phyloP scores from a whole-genome alignment of 2,797 vertebrate species.

The Momotus momota region DNA sequence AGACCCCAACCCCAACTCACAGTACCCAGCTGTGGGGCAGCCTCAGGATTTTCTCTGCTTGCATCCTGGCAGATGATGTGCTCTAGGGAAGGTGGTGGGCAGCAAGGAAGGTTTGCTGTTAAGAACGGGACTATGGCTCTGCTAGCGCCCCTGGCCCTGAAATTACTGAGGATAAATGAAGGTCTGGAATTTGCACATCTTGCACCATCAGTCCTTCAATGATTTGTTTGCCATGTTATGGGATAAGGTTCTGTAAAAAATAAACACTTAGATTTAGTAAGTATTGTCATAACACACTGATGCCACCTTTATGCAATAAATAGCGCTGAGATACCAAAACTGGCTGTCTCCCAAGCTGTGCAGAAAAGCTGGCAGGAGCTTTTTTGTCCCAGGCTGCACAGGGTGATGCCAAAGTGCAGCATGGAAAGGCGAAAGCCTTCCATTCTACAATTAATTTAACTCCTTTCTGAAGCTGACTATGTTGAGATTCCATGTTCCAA shows the following conservation, averaged over 20 bases:
- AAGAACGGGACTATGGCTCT: not conserved
- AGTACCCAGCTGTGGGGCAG: not conserved
- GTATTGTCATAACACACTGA: not conserved
- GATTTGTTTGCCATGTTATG: not conserved
- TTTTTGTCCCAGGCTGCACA: not conserved
- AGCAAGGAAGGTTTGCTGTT: not conserved
- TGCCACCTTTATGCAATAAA: not conserved
- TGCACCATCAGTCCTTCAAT: not conserved
- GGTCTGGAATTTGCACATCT: not conserved
- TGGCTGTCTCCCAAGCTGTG: not conserved
- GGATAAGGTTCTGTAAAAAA: not conserved
- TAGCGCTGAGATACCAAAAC: not conserved
- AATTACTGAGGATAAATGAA: not conserved
- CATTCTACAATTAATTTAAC: fast-evolving
- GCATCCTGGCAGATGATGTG: not conserved
- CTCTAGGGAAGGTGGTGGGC: not conserved
- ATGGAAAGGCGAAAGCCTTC: not conserved
- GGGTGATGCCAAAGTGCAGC: not conserved
- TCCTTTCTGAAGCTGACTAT: not conserved
- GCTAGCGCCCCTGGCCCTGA: not conserved
- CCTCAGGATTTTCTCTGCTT: not conserved
- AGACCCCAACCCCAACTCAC: not conserved
- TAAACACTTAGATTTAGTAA: not conserved
- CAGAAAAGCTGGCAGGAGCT: not conserved
- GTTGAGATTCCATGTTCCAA: not conserved